phyloP scores from a whole-genome alignment of 1,140 invertebrate species.

The Gerris buenoi region DNA sequence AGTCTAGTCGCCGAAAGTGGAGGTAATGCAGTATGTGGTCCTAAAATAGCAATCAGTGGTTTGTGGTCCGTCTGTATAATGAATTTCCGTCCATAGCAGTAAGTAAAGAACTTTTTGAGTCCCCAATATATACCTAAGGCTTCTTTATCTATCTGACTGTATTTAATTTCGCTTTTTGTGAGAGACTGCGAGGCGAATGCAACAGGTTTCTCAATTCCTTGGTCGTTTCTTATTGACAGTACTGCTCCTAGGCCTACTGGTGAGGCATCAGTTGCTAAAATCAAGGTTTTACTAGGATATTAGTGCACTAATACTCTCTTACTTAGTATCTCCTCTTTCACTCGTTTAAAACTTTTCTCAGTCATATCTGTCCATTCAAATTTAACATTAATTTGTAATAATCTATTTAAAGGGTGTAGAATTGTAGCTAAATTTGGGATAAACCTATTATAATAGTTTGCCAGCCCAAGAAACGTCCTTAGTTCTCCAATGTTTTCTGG shows the following conservation, averaged over 20 bases:
- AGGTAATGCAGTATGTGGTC: slow-evolving; percentile 12
- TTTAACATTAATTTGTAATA: neutral
- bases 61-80: slow-evolving; percentile 34
- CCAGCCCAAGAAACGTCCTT: slow-evolving; percentile 21
- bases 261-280: neutral
- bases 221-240: slow-evolving; percentile 15
- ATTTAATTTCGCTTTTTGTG: slow-evolving; percentile 30
- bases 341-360: neutral
- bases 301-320: neutral
- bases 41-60: slow-evolving; percentile 33
- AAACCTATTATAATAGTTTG: slow-evolving; percentile 14
- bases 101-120: slow-evolving; percentile 37
- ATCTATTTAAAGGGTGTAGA: slow-evolving; percentile 2
- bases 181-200: slow-evolving; percentile 32
- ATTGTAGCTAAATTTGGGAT: slow-evolving; percentile 7
- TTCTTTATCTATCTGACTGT: slow-evolving; percentile 38
- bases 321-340: no score
- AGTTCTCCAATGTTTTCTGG: slow-evolving; percentile 18
- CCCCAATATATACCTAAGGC: slow-evolving; percentile 34
- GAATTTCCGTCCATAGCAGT: slow-evolving; percentile 35
- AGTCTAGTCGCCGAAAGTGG: neutral
- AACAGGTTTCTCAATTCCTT: slow-evolving; percentile 28
- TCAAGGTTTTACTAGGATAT: neutral
- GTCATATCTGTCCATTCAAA: neutral
- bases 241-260: slow-evolving; percentile 14